These are phyloP conservation scores for Eretmochelys imbricata DNA, from an alignment of 2,113 vertebrate genomes.

Conservation along the genomic window DNA sequence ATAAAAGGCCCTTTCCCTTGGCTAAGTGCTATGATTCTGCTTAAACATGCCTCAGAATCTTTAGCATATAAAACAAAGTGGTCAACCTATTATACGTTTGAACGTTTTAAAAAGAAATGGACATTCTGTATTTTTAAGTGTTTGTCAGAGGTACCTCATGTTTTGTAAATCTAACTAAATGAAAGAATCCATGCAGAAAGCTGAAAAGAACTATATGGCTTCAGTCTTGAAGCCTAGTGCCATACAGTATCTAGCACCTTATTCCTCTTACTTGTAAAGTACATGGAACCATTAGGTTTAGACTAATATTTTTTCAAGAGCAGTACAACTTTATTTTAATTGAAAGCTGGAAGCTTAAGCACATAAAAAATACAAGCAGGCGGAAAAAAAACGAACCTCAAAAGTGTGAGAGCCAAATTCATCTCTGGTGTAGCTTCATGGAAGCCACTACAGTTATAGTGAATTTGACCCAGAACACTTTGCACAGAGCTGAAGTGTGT, in stretches of 20 bases:
- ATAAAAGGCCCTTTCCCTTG: background rate
- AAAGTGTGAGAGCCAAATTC: background rate
- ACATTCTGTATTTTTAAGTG: background rate
- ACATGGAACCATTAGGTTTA: background rate
- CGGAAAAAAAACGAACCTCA: background rate
- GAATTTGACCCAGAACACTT: background rate
- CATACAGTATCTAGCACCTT: background rate
- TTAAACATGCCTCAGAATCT: background rate
- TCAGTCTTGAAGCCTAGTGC: background rate
- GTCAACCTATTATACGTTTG: fast-evolving
- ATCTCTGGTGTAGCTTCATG: background rate
- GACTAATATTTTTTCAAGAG: background rate
- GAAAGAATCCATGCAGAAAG: background rate
- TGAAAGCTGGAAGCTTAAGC: constrained; percentile 30
- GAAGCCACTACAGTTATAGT: background rate
- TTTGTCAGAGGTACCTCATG: background rate
- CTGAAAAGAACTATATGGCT: background rate
- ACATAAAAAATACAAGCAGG: background rate
- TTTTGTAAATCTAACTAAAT: background rate
- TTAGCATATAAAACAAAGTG: background rate
- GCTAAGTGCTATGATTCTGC: background rate
- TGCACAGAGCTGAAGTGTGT: background rate
- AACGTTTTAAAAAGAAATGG: background rate
- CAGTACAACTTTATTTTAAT: constrained; percentile 1
- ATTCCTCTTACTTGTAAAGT: background rate